Percentiles rank a stretch among this genome's conserved stretches.
Evolutionary conservation across 2,797 vertebrate species (phyloP).

Genomic region (Megaceryle alcyon): DNA sequence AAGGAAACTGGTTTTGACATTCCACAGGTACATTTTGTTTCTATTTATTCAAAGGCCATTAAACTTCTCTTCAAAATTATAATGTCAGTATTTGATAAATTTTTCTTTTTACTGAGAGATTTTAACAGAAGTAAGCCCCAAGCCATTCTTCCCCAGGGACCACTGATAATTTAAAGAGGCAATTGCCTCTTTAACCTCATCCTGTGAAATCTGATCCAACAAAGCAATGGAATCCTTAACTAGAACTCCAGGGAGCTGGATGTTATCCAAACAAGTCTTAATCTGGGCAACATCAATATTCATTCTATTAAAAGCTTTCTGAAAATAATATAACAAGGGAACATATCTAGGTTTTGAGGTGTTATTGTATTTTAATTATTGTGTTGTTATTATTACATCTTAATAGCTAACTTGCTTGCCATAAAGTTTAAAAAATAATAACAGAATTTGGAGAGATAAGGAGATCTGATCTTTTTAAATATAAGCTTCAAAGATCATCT

Average conservation of each 20-base stretch:
- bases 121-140: not conserved
- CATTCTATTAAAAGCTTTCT: not conserved
- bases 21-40: not conserved
- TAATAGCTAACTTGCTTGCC: not conserved
- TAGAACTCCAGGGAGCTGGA: slow-evolving; percentile 20
- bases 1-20: not conserved
- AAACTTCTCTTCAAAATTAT: not conserved
- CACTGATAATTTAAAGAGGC: slow-evolving; percentile 10
- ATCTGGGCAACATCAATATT: not conserved
- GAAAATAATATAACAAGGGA: not conserved
- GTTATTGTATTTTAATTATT: not conserved
- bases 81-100: not conserved
- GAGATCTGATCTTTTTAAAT: not conserved
- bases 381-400: not conserved
- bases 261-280: slow-evolving; percentile 14
- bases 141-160: not conserved
- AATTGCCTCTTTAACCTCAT: slow-evolving; percentile 45
- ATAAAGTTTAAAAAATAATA: not conserved
- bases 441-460: not conserved
- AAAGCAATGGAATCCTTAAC: not conserved
- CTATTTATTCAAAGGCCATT: not conserved
- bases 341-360: not conserved
- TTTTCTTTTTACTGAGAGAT: not conserved
- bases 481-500: not conserved
- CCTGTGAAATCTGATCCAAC: slow-evolving; percentile 17